phyloP scores from a whole-genome alignment of 2,113 vertebrate genomes.

The Neopipo cinnamomea region DNA sequence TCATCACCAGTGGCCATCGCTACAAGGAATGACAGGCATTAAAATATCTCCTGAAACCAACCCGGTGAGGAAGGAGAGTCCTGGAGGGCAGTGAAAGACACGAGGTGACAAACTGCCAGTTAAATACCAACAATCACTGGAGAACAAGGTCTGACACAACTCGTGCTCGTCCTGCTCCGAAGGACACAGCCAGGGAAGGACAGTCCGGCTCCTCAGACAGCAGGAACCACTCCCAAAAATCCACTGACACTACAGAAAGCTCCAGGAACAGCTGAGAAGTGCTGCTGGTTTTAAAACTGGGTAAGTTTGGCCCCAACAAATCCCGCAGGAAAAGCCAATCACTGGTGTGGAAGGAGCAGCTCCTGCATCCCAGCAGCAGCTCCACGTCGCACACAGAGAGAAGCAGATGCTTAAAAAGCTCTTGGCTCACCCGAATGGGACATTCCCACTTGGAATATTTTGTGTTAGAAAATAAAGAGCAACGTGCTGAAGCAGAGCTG shows the following conservation, averaged over 20 bases:
- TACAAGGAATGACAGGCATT: background rate
- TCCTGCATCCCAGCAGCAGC: background rate
- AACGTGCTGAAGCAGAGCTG: background rate
- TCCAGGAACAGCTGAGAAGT: background rate
- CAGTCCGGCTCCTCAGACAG: background rate
- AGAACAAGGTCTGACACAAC: background rate
- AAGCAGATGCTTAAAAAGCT: background rate
- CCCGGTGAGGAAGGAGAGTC: background rate
- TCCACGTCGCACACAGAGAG: background rate
- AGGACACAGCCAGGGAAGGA: background rate
- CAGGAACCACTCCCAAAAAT: background rate
- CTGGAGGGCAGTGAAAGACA: background rate
- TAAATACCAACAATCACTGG: background rate
- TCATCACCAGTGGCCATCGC: background rate
- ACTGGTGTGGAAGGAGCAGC: background rate
- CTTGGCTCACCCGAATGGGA: accelerated
- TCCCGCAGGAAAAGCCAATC: background rate
- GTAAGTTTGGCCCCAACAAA: background rate
- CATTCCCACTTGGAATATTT: background rate
- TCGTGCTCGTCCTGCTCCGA: background rate
- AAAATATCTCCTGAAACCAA: background rate
- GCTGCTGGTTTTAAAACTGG: background rate
- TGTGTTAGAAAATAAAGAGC: background rate
- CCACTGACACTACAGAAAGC: background rate
- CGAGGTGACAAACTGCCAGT: background rate